Base-by-base conservation (phyloP, 2,888 invertebrate genomes). In the Drosophila monieri region DNA sequence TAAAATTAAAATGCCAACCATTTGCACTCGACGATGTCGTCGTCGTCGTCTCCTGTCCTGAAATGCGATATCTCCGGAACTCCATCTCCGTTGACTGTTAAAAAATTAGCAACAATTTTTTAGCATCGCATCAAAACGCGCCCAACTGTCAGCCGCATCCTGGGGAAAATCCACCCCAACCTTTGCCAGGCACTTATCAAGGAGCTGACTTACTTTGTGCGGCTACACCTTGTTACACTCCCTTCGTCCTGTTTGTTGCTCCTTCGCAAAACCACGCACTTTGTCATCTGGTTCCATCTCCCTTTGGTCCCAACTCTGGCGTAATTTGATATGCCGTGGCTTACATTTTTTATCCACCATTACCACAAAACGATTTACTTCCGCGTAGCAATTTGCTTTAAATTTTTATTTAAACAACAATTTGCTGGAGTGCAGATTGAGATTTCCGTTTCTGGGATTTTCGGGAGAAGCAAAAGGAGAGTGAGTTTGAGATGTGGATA, bases 311-410 rank as follows among this genome's bases (percentile, higher is more conserved):
- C 57, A 48, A 12, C 43, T 51, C 15, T 30, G 58, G 59, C 47
- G 81, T 83, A 83, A 83, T 85, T 83, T 88, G 88, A 83, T 83
- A 88, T 83, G 86, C 84, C 74, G 77, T 77, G 84, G 80, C 80
- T 88, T 88, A 87, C 67, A 66, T 73, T 78, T 74, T 84, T 85
- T 85, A 79, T 86, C 78, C 78, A 65, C 86, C 80, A 80, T 86
- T 64, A 67, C 64, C 64, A 55, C 64, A 64, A 80, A 80, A 80
- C 80, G 84, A 80, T 80, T 80, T 80, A 73, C 84, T 67, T 66
- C 57, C 72, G 62, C 78, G 55, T 30, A 48, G 65, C 76, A 85
- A 80, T 80, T 80, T 80, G 70, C 67, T 78, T 73, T 58, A 77
- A 77, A 67, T 71, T 80, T 84, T 68, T 81, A 76, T 81, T 81